A percentile compares a stretch with the other conserved stretches of the same genome.
phyloP scores from a whole-genome alignment of 2,797 vertebrate genomes.

The Arctocebus calabarensis region DNA sequence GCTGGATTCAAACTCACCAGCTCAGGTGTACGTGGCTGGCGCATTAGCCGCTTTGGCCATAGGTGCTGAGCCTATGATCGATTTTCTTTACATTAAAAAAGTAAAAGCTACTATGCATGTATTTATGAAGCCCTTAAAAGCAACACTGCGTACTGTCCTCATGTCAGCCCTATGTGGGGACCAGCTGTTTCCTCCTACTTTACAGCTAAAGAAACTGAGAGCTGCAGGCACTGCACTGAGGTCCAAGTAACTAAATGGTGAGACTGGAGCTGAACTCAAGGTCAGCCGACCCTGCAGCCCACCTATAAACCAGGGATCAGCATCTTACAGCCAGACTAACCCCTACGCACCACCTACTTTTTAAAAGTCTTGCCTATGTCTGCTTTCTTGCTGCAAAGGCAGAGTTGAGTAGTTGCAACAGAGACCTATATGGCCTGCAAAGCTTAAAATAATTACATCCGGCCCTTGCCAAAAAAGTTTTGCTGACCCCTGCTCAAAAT shows the following conservation, averaged over 20 bases:
- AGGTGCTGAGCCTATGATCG: too few relatives aligned
- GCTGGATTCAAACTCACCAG: too few relatives aligned
- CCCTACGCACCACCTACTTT: fast-evolving
- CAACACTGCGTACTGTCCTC: fast-evolving
- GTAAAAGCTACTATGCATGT: neutral
- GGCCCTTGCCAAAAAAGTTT: neutral
- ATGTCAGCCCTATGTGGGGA: fast-evolving
- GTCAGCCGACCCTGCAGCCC: neutral
- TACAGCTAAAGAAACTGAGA: neutral
- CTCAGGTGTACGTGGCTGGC: too few relatives aligned
- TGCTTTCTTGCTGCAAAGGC: neutral
- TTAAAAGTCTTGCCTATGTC: neutral
- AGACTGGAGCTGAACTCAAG: neutral
- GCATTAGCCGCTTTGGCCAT: too few relatives aligned
- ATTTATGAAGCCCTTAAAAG: neutral
- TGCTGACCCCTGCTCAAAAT: constrained; percentile 3
- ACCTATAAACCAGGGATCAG: neutral
- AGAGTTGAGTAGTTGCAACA: neutral
- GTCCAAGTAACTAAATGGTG: neutral
- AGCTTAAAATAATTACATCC: neutral
- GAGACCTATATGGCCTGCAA: neutral
- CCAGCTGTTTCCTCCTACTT: neutral
- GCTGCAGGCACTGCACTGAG: neutral
- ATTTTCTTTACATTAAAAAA: neutral
- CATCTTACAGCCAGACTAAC: neutral